Evolutionary conservation across 2,113 vertebrate genomes (phyloP), one percentile per base, ranked within the genome.

Genomic region (Alectura lathami): DNA sequence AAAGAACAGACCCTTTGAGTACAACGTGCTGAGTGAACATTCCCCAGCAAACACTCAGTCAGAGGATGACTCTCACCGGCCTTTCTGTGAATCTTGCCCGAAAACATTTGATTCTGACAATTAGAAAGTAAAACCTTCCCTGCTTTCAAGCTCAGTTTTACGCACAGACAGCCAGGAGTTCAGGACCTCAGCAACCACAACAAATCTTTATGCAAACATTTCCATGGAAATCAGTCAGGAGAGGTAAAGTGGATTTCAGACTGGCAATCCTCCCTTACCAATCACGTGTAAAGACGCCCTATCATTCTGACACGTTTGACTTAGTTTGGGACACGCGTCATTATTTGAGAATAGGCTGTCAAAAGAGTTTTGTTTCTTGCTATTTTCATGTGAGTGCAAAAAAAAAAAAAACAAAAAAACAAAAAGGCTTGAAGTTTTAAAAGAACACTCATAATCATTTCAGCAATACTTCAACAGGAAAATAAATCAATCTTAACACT

Each of bases 281-380:
- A 40, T 2, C 0, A 5, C 18, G 9, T 9, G n/a, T 24, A 76
- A 56, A 91, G 48, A 82, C 15, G 75, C 4, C 0, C 0, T 22
- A n/a, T 29, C 15, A 18, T n/a, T 73, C 38, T 59, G 78, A 82
- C 67, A 74, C 32, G 59, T 66, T 94, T 85, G 73, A 62, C 38
- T 85, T 66, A 73, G 51, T 18, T 32, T 60, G 64, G 77, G 86
- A 62, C n/a, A 86, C 0, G 2, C 9, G 2, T 56, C 66, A 50
- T 76, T 77, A 66, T 89, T 85, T 69, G 84, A 91, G 23, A 88
- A 48, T n/a, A 62, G 11, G 13, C 84, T 80, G 70, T 79, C 75
- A 73, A 81, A 77, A 87, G 45, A 42, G 12, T 82, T 83, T 89
- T 89, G 63, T 57, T 91, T 84, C 66, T 62, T 87, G 29, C 29